These are phyloP conservation scores for Heliconius ismenius DNA, from an alignment of 2,888 invertebrate genomes.

Conservation along the genomic window DNA sequence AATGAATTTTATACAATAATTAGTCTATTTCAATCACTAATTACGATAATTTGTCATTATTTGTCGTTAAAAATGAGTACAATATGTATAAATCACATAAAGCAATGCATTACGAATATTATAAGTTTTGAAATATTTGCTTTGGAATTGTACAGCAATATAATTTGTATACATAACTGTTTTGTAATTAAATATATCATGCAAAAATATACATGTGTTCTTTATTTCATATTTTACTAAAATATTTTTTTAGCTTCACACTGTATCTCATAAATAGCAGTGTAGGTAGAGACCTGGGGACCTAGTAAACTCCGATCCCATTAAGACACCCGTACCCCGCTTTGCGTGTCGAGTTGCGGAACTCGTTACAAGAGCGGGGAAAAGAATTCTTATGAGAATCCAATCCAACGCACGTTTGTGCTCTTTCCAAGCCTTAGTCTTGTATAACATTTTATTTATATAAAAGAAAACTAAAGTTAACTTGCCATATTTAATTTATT, in stretches of 20 bases:
- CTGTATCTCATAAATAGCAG: too few relatives aligned
- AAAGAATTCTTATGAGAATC: too few relatives aligned
- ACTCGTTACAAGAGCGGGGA: too few relatives aligned
- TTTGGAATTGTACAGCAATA: slow-evolving; percentile 70
- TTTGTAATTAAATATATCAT: slow-evolving; percentile 63
- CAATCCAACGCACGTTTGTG: too few relatives aligned
- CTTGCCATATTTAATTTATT: slow-evolving; percentile 26
- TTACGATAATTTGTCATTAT: slow-evolving; percentile 6
- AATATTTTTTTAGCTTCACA: neutral
- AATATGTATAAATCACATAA: slow-evolving; percentile 34
- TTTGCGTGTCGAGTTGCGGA: too few relatives aligned
- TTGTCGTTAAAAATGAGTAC: slow-evolving; percentile 32
- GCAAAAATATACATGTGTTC: slow-evolving; percentile 35
- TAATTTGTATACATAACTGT: slow-evolving; percentile 73
- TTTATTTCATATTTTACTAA: slow-evolving; percentile 17
- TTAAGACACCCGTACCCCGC: too few relatives aligned
- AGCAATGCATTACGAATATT: slow-evolving; percentile 40
- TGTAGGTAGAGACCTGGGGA: too few relatives aligned
- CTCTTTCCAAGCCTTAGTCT: too few relatives aligned
- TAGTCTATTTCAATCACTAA: slow-evolving; percentile 47
- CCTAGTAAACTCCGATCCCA: too few relatives aligned
- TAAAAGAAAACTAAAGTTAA: slow-evolving; percentile 6
- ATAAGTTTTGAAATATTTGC: slow-evolving; percentile 59
- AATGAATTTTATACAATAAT: slow-evolving; percentile 10
- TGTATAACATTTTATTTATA: neutral